Evolutionary conservation across 2,888 invertebrate genomes (phyloP).

Genomic region (Yponomeuta cagnagella): DNA sequence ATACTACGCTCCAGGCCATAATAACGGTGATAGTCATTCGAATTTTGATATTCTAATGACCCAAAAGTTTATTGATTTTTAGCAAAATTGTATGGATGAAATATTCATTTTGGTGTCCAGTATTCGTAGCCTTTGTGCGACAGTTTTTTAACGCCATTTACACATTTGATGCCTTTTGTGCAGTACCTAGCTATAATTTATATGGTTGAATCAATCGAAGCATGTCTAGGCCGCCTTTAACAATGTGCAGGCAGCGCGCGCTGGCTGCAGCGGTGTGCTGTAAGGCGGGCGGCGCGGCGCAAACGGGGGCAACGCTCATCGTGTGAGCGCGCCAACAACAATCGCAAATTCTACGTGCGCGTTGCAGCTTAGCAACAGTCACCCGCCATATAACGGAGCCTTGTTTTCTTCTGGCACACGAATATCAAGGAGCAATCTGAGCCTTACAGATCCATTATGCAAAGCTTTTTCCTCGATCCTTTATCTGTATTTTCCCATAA

Average conservation of each 20-base stretch:
- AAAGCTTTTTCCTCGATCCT: constrained; percentile 22
- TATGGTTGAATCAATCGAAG: no score
- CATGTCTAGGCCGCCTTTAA: no score
- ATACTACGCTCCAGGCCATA: no score
- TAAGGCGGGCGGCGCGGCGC: constrained; percentile 7
- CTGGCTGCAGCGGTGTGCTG: constrained; percentile 1
- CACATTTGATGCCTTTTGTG: no score
- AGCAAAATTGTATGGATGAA: no score
- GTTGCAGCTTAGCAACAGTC: constrained; percentile 49
- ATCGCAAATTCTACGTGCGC: constrained; percentile 63
- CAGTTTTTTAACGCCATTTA: no score
- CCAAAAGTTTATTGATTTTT: no score
- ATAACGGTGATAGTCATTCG: no score
- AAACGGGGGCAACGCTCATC: constrained; percentile 68
- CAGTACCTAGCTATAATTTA: no score
- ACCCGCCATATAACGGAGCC: constrained; percentile 29
- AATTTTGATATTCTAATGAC: no score
- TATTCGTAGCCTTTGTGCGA: no score
- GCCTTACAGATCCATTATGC: constrained; percentile 5
- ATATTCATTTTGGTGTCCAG: no score
- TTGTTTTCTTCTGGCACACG: constrained; percentile 6
- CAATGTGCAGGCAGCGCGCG: constrained; percentile 15
- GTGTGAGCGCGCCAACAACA: constrained; percentile 69
- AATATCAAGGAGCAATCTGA: constrained; percentile 14
- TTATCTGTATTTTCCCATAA: constrained; percentile 27